Percentiles rank a stretch among this genome's conserved stretches.
phyloP scores from a whole-genome alignment of 2,888 invertebrate genomes.

The Gandaritis pyraliata region DNA sequence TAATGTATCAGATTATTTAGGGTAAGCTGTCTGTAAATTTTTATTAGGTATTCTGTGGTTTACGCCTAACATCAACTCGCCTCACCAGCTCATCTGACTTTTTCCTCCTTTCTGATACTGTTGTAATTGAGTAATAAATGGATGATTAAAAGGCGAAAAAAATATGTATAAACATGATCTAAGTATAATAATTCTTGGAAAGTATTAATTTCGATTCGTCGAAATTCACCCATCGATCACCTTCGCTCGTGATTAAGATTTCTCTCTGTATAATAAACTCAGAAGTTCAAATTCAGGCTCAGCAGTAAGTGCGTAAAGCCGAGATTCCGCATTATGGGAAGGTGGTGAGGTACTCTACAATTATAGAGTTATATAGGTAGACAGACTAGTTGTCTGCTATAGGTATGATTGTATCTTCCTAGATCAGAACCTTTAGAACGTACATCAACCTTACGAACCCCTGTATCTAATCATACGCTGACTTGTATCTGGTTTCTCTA shows the following conservation, averaged over 20 bases:
- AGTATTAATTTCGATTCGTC: neutral
- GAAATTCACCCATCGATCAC: constrained; percentile 1
- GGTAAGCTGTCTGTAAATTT: neutral
- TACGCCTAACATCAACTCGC: neutral
- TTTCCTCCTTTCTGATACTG: neutral
- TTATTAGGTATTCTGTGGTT: neutral
- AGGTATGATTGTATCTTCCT: no score
- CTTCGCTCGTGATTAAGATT: neutral
- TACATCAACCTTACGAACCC: no score
- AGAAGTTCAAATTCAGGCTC: no score
- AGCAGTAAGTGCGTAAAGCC: no score
- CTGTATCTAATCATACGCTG: no score
- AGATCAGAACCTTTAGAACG: no score
- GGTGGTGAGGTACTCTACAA: no score
- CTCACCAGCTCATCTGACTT: neutral
- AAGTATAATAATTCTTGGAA: neutral
- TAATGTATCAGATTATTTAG: neutral
- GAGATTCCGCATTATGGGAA: no score
- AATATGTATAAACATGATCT: neutral
- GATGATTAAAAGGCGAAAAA: neutral
- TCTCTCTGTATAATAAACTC: no score
- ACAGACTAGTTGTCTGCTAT: no score
- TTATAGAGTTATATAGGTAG: no score
- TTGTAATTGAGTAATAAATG: neutral
- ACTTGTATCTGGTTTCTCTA: constrained; percentile 42